These are phyloP conservation scores for Drosophila serrata DNA, from an alignment of 1,140 invertebrate species.

Conservation along the genomic window DNA sequence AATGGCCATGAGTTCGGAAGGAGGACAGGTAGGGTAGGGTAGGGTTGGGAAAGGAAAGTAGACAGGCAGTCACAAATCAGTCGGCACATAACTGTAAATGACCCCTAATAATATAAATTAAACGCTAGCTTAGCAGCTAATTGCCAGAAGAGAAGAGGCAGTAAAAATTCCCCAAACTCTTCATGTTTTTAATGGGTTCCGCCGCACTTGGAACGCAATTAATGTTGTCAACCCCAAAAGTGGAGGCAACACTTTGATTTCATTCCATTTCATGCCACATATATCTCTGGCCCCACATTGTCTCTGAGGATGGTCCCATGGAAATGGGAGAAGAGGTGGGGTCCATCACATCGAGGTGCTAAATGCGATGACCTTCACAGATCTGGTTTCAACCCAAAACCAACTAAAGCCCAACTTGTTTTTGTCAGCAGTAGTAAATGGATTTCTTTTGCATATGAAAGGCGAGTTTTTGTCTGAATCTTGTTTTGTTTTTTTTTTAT, in stretches of 20 bases:
- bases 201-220: constrained; percentile 63
- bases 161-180: constrained; percentile 34
- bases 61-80: constrained; percentile 73
- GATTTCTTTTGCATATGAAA: constrained; percentile 73
- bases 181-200: constrained; percentile 52
- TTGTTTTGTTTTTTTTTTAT: constrained; percentile 24
- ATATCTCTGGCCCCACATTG: constrained; percentile 28
- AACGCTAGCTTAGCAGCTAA: constrained; percentile 57
- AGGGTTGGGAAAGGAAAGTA: constrained; percentile 49
- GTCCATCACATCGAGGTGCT: constrained; percentile 38
- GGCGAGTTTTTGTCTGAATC: constrained; percentile 53
- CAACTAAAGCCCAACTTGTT: constrained; percentile 50
- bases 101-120: constrained; percentile 76
- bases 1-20: constrained; percentile 43
- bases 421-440: constrained; percentile 57
- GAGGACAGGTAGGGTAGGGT: constrained; percentile 19
- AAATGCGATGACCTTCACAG: constrained; percentile 74
- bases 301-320: constrained; percentile 22
- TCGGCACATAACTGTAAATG: constrained; percentile 68
- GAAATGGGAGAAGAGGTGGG: not conserved
- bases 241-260: constrained; percentile 26
- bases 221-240: constrained; percentile 43
- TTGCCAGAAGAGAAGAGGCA: constrained; percentile 39
- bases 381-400: constrained; percentile 64
- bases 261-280: constrained; percentile 13